Evolutionary conservation across 2,113 vertebrate species (phyloP), one percentile per base, ranked within the genome.

Genomic region (Thinocorus orbignyianus): DNA sequence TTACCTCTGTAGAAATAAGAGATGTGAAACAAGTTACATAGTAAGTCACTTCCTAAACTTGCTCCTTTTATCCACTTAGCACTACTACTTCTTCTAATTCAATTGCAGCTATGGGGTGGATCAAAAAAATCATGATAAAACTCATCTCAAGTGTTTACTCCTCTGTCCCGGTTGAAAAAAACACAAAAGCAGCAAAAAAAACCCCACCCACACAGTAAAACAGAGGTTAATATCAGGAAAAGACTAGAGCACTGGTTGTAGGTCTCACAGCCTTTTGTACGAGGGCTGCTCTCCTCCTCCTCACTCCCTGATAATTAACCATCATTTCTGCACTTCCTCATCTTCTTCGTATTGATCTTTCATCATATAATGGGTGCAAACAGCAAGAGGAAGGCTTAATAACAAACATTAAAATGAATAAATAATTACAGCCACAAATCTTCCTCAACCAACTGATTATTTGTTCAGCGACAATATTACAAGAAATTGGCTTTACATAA

Each of bases 381-480:
- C 96, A 97, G 86, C 68, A 97, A 97, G 83, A 97, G 86, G 78
- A 98, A 97, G 93, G 71, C 95, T 97, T 98, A 97, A 97, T 97
- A 98, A 96, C 95, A 97, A 98, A 96, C 93, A 97, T 95, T 97
- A 97, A 97, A 98, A 98, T 97, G 96, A 98, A 98, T 98, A 98
- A 98, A 97, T 98, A 98, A 98, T 98, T 98, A 92, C 73, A 97
- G 76, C 64, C 92, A 97, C 97, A 98, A 97, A 97, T 98, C 97
- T 98, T 97, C 65, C 60, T 97, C 93, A 97, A 96, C 64, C 46
- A 95, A 97, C 84, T 93, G 93, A 96, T 96, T 98, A 97, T 98
- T 97, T 98, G 97, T 96, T 97, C 93, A 97, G 95, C 96, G 95
- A 95, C 93, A 97, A 95, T 96, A 96, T 96, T 98, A 97, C 92